phyloP scores from a whole-genome alignment of 2,113 vertebrate genomes.

The Dromiciops gliroides region DNA sequence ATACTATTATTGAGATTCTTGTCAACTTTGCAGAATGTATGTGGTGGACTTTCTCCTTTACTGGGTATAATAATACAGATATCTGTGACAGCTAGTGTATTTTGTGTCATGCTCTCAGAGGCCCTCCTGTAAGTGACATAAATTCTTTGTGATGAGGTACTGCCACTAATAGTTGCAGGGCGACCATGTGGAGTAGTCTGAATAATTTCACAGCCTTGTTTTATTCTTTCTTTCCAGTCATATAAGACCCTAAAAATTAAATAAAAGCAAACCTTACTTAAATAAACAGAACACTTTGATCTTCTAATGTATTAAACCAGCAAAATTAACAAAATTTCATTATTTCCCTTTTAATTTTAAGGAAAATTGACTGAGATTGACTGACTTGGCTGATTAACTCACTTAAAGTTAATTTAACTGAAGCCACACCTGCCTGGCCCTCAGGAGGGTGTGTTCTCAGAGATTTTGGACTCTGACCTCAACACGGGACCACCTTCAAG shows the following conservation, averaged over 20 bases:
- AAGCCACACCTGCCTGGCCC: too few relatives aligned
- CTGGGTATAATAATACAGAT: constrained; percentile 96
- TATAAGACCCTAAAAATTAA: constrained; percentile 90
- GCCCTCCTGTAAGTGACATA: constrained; percentile 97
- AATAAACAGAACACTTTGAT: constrained; percentile 41
- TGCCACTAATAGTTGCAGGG: constrained; percentile 94
- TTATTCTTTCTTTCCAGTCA: constrained; percentile 97
- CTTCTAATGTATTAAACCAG: not conserved
- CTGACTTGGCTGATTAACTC: too few relatives aligned
- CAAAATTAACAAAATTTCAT: constrained; percentile 21
- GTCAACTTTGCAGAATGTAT: constrained; percentile 98
- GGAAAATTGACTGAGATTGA: too few relatives aligned
- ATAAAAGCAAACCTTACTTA: constrained; percentile 25
- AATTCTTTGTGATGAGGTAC: constrained; percentile 94
- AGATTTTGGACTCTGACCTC: too few relatives aligned
- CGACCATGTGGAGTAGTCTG: constrained; percentile 94
- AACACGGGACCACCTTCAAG: too few relatives aligned
- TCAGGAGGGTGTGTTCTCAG: too few relatives aligned
- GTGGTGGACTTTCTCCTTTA: constrained; percentile 97
- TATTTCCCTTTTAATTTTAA: constrained; percentile 26
- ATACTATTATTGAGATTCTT: constrained; percentile 98
- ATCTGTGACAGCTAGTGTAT: constrained; percentile 95
- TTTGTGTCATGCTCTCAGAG: constrained; percentile 91
- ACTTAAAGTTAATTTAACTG: too few relatives aligned
- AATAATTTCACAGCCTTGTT: constrained; percentile 96